phyloP scores from a whole-genome alignment of 2,888 invertebrate genomes.

The Leptura quadrifasciata region DNA sequence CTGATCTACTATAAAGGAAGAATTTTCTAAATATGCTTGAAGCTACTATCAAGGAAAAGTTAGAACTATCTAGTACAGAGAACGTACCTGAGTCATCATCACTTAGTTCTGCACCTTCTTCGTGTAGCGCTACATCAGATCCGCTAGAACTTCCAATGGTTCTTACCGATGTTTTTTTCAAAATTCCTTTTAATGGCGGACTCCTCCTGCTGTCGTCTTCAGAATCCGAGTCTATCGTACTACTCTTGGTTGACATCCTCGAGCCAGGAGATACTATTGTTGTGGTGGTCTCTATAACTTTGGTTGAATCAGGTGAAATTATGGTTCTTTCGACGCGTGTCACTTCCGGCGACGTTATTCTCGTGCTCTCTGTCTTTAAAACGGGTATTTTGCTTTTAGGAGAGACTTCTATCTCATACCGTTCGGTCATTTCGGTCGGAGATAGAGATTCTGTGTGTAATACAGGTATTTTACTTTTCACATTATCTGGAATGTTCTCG shows the following conservation, averaged over 20 bases:
- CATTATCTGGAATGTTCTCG: conserved; percentile 49
- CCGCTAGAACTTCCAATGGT: conserved; percentile 80
- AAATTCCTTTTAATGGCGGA: conserved; percentile 70
- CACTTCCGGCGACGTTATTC: conserved; percentile 64
- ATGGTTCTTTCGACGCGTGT: conserved; percentile 58
- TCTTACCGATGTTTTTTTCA: conserved; percentile 70
- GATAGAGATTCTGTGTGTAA: conserved; percentile 54
- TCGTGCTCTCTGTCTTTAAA: conserved; percentile 69
- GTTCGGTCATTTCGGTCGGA: conserved; percentile 47
- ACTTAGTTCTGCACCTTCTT: conserved; percentile 79
- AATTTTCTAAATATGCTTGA: conserved; percentile 42
- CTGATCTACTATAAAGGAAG: conserved; percentile 40
- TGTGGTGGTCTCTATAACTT: conserved; percentile 61
- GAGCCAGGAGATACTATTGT: conserved; percentile 68
- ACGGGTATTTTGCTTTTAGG: conserved; percentile 74
- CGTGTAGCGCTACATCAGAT: conserved; percentile 80
- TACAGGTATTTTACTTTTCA: conserved; percentile 66
- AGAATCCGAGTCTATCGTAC: conserved; percentile 72
- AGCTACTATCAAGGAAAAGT: conserved; percentile 47
- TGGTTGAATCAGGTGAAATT: conserved; percentile 58
- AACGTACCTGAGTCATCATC: conserved; percentile 80
- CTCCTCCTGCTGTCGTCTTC: conserved; percentile 71
- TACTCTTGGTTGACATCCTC: conserved; percentile 67
- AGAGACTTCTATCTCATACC: conserved; percentile 47
- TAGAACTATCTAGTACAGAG: conserved; percentile 34